phyloP scores from a whole-genome alignment of 2,797 vertebrate genomes.

The Acipenser ruthenus region DNA sequence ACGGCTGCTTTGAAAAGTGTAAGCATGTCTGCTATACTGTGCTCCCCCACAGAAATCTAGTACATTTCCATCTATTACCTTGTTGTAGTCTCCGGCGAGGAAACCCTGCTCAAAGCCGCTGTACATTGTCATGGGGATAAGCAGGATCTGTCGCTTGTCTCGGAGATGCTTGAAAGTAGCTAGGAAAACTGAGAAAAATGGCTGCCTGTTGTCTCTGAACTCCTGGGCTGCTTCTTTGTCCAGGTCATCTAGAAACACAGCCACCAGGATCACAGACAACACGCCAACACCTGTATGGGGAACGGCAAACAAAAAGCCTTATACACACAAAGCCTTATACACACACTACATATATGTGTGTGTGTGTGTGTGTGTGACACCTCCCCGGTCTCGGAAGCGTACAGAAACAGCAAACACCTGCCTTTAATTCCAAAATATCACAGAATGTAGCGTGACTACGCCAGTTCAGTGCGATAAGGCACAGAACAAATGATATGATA shows the following conservation, averaged over 20 bases:
- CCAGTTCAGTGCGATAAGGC: too few relatives aligned
- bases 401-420: too few relatives aligned
- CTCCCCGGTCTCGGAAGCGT: too few relatives aligned
- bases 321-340: not conserved
- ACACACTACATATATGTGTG: too few relatives aligned
- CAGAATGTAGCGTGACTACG: too few relatives aligned
- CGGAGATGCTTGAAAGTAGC: slow-evolving; percentile 71
- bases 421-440: too few relatives aligned
- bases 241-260: slow-evolving; percentile 71
- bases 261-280: slow-evolving; percentile 70
- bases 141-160: slow-evolving; percentile 69
- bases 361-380: too few relatives aligned
- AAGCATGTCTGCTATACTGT: too few relatives aligned
- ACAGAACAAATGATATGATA: too few relatives aligned
- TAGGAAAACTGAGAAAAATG: slow-evolving; percentile 65
- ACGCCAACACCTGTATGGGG: slow-evolving; percentile 66
- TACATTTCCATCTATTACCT: slow-evolving; percentile 51
- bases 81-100: slow-evolving; percentile 84
- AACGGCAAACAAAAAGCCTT: slow-evolving; percentile 3
- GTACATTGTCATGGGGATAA: slow-evolving; percentile 84
- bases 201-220: slow-evolving; percentile 41
- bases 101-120: slow-evolving; percentile 90
- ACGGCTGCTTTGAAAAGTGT: too few relatives aligned
- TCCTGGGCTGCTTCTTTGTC: slow-evolving; percentile 36
- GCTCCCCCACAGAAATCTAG: not conserved